phyloP scores from a whole-genome alignment of 2,888 invertebrate genomes.

The Reticulitermes lucifugus region DNA sequence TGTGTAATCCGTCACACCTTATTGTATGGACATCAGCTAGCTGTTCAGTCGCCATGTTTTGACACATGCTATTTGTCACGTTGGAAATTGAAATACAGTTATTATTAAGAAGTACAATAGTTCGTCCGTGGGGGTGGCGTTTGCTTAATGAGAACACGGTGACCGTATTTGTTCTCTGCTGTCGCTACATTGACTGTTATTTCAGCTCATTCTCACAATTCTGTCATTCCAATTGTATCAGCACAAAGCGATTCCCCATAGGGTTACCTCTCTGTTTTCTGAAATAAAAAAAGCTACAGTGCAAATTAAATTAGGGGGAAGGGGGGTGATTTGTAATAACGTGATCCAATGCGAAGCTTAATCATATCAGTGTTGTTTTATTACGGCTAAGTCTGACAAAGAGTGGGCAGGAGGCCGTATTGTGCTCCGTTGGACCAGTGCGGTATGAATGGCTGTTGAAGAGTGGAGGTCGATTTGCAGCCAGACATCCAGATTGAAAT shows the following conservation, averaged over 20 bases:
- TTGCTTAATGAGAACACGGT: background rate
- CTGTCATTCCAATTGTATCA: background rate
- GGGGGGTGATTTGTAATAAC: background rate
- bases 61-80: background rate
- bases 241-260: conserved; percentile 3
- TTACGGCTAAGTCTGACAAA: background rate
- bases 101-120: background rate
- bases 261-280: background rate
- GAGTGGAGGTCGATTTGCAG: background rate
- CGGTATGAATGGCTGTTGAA: background rate
- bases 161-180: background rate
- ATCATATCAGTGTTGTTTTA: conserved; percentile 25
- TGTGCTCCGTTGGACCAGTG: background rate
- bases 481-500: too few species aligned
- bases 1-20: too few species aligned
- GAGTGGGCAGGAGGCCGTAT: background rate
- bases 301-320: conserved; percentile 17
- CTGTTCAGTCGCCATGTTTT: too few species aligned
- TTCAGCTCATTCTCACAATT: background rate
- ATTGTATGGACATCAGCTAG: too few species aligned
- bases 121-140: background rate
- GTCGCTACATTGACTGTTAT: background rate
- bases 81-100: background rate
- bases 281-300: background rate
- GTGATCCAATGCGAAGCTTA: conserved; percentile 19